Conservation (phyloP, 1,140 invertebrate species). For the Leptopilina boulardi region DNA sequence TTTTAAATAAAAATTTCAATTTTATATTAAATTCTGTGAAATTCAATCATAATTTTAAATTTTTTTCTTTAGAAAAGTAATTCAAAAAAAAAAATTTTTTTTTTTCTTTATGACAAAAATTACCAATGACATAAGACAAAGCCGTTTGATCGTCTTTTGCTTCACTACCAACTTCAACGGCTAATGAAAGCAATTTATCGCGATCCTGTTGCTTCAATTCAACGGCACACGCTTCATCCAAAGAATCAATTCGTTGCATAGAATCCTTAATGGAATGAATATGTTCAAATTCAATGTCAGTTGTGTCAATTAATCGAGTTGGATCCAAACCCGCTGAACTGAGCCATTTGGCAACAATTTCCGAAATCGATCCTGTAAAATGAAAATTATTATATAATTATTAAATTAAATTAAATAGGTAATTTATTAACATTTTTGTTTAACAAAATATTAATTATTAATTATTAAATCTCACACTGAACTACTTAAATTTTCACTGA, state of each 20-base stretch:
- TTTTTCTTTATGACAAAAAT: constrained; percentile 36
- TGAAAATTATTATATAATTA: background rate
- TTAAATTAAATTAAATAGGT: constrained; percentile 16
- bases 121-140: constrained; percentile 60
- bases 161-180: constrained; percentile 61
- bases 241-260: constrained; percentile 47
- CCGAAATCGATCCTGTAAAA: constrained; percentile 83
- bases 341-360: constrained; percentile 89
- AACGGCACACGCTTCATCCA: constrained; percentile 59
- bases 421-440: too few species aligned
- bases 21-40: too few species aligned
- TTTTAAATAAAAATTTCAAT: too few species aligned
- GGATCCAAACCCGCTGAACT: constrained; percentile 83
- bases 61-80: too few species aligned
- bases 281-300: constrained; percentile 70
- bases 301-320: constrained; percentile 70
- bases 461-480: too few species aligned
- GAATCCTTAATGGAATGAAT: constrained; percentile 55
- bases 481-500: too few species aligned
- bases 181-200: constrained; percentile 42
- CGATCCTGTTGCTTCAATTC: constrained; percentile 56
- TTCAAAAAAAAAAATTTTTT: too few species aligned
- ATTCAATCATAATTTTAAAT: too few species aligned
- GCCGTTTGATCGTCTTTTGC: constrained; percentile 56
- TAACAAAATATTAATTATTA: too few species aligned